These are phyloP conservation scores for Drosophila pruinosa DNA, from an alignment of 1,140 invertebrate species.

Conservation along the genomic window DNA sequence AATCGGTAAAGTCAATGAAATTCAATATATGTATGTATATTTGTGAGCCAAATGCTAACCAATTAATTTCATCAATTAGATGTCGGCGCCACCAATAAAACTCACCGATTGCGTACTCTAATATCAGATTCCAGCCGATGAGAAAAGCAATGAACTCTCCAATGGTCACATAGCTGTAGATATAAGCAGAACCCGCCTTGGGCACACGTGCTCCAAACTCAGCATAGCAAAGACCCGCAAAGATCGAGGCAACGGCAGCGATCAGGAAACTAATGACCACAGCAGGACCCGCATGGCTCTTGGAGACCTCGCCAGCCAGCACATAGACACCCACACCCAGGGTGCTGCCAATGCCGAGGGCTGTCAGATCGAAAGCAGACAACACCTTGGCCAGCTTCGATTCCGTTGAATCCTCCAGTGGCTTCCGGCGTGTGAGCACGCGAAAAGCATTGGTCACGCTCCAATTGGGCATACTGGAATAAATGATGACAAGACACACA, in stretches of 20 bases:
- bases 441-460: conserved; percentile 66
- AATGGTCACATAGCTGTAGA: conserved; percentile 94
- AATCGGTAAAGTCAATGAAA: not conserved
- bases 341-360: conserved; percentile 93
- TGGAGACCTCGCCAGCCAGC: conserved; percentile 93
- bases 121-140: conserved; percentile 94
- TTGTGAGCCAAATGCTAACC: conserved; percentile 25
- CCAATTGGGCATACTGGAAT: conserved; percentile 70
- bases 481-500: conserved; percentile 7
- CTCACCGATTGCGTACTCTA: conserved; percentile 95
- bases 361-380: conserved; percentile 90
- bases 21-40: not conserved
- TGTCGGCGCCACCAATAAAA: conserved; percentile 32
- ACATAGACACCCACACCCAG: conserved; percentile 97
- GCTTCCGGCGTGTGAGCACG: conserved; percentile 73
- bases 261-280: conserved; percentile 94
- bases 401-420: conserved; percentile 77
- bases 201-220: conserved; percentile 95
- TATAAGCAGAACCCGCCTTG: conserved; percentile 92
- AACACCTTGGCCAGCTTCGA: conserved; percentile 90
- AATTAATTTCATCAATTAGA: conserved; percentile 61
- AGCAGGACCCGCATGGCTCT: conserved; percentile 91
- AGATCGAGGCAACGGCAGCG: conserved; percentile 93
- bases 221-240: conserved; percentile 94
- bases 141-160: conserved; percentile 91